Conservation (phyloP, 1,140 invertebrate genomes). For the Cotesia glomerata region DNA sequence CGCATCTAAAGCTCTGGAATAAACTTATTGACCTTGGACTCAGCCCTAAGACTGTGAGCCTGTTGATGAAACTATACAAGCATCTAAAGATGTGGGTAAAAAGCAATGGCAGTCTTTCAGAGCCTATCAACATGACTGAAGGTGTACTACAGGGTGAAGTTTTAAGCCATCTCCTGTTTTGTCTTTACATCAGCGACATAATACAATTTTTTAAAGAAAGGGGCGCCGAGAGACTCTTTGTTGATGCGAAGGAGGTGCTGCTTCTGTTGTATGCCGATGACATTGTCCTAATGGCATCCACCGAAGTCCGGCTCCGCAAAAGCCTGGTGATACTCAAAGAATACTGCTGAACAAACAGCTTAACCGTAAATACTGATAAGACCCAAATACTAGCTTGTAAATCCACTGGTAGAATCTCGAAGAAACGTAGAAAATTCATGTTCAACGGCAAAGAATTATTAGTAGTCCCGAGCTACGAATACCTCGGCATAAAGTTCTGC, state of each 20-base stretch:
- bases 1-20: not conserved
- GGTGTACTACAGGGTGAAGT: not conserved
- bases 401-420: constrained; percentile 11
- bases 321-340: constrained; percentile 4
- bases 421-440: constrained; percentile 7
- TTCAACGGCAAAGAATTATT: constrained; percentile 18
- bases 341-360: constrained; percentile 21
- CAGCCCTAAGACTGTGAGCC: not conserved
- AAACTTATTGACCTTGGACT: not conserved
- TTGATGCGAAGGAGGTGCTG: constrained; percentile 2
- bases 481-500: constrained; percentile 26
- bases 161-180: constrained; percentile 2
- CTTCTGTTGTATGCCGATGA: constrained; percentile 34
- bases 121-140: not conserved
- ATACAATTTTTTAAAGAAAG: not conserved
- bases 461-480: constrained; percentile 27
- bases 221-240: not conserved
- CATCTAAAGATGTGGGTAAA: not conserved
- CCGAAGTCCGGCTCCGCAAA: constrained; percentile 9
- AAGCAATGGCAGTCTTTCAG: not conserved
- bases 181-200: constrained; percentile 1
- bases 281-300: constrained; percentile 14
- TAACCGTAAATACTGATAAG: constrained; percentile 28
- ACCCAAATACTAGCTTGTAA: constrained; percentile 31
- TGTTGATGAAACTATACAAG: not conserved